Evolutionary conservation across 2,888 invertebrate species (phyloP).

Genomic region (Pheosia tremula): DNA sequence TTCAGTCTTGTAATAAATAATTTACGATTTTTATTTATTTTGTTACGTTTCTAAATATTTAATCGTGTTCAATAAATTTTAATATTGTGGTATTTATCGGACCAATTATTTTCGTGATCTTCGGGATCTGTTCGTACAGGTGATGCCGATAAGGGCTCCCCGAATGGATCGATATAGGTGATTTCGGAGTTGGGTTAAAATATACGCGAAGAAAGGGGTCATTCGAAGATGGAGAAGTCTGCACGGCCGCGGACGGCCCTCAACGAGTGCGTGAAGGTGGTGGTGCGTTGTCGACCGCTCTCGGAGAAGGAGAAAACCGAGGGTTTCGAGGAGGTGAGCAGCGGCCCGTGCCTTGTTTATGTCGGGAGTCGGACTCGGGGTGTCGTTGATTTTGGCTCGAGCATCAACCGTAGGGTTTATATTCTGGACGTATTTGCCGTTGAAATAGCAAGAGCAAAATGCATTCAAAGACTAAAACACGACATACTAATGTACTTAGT

Average conservation of each 20-base stretch:
- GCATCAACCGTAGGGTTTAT: constrained; percentile 24
- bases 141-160: constrained; percentile 72
- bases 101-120: constrained; percentile 43
- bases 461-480: no score
- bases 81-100: constrained; percentile 44
- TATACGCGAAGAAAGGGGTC: constrained; percentile 57
- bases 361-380: constrained; percentile 50
- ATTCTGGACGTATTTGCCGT: constrained; percentile 20
- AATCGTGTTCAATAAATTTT: constrained; percentile 58
- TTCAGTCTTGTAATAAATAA: constrained; percentile 49
- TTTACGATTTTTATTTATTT: constrained; percentile 79
- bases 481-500: constrained; percentile 5
- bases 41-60: constrained; percentile 65
- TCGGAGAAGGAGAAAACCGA: constrained; percentile 92
- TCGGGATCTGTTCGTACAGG: constrained; percentile 60
- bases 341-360: constrained; percentile 38
- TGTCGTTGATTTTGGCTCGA: constrained; percentile 42
- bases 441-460: not conserved
- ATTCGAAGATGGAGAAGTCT: constrained; percentile 77
- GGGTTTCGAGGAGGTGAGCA: constrained; percentile 86
- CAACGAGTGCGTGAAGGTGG: constrained; percentile 97
- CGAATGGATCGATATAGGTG: constrained; percentile 82
- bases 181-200: constrained; percentile 63
- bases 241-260: constrained; percentile 80
- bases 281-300: constrained; percentile 98